Conservation (phyloP, 2,113 vertebrate species). For the Okapia johnstoni region DNA sequence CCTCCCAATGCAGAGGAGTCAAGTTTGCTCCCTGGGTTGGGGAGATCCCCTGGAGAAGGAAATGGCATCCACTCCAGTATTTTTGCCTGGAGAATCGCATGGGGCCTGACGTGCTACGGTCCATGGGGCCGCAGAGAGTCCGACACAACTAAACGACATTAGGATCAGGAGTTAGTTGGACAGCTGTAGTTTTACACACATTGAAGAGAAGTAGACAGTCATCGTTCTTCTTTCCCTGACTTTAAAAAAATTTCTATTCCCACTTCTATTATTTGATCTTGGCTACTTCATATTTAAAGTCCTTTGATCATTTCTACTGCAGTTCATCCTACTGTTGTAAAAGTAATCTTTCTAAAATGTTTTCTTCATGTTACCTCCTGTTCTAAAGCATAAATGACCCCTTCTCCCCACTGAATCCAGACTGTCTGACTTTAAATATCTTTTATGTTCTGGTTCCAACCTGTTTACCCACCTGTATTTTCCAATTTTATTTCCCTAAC, state of each 20-base stretch:
- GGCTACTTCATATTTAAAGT: not conserved
- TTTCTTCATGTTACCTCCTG: not conserved
- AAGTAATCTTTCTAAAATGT: not conserved
- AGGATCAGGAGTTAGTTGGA: not conserved
- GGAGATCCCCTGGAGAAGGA: not conserved
- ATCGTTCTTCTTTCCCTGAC: not conserved
- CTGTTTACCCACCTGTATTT: not conserved
- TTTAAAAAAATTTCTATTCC: not conserved
- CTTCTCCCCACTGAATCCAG: not conserved
- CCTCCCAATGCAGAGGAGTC: not conserved
- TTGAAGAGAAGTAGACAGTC: not conserved
- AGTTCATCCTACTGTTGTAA: not conserved
- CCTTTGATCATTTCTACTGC: not conserved
- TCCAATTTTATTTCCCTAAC: not conserved
- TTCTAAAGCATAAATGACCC: not conserved
- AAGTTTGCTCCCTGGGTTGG: not conserved
- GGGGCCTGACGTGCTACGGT: not conserved
- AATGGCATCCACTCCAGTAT: not conserved
- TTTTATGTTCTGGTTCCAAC: not conserved
- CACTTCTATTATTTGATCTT: not conserved
- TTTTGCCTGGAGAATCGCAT: not conserved
- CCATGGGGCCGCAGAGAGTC: not conserved
- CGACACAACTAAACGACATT: not conserved
- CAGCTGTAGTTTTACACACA: not conserved
- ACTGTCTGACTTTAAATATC: not conserved